Conservation (phyloP, 2,113 vertebrate genomes). For the Bucco capensis region DNA sequence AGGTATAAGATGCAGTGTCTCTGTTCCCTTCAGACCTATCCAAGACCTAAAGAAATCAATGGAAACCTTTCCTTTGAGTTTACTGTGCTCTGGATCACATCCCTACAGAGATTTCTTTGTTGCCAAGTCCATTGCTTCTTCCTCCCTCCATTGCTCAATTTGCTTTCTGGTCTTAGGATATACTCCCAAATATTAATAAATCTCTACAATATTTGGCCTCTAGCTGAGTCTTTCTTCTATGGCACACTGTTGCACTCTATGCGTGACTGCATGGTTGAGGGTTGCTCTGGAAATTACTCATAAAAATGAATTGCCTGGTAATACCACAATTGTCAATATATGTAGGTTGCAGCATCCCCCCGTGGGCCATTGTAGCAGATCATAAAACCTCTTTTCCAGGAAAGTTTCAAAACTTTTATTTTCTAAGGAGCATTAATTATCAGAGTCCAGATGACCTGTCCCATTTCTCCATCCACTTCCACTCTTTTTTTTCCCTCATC, state of each 20-base stretch:
- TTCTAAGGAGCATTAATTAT: constrained; percentile 64
- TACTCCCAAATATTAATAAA: constrained; percentile 52
- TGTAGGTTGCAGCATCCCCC: constrained; percentile 57
- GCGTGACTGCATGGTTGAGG: constrained; percentile 10
- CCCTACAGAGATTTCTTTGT: neutral
- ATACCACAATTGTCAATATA: constrained; percentile 61
- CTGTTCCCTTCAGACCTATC: neutral
- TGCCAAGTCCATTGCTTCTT: neutral
- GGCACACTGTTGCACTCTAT: neutral
- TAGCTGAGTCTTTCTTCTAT: constrained; percentile 5
- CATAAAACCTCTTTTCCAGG: constrained; percentile 68
- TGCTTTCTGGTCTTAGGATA: constrained; percentile 11
- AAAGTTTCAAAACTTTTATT: constrained; percentile 70
- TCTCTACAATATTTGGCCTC: constrained; percentile 29
- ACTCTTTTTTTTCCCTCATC: neutral
- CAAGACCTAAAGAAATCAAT: neutral
- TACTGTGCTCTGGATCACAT: neutral
- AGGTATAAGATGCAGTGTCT: neutral
- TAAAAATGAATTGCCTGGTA: constrained; percentile 64
- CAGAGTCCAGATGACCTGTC: constrained; percentile 25
- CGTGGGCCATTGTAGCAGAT: constrained; percentile 55
- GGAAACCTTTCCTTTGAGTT: neutral
- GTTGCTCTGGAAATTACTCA: constrained; percentile 59
- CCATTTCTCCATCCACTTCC: constrained; percentile 35
- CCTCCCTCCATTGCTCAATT: constrained; percentile 20